Conservation (phyloP, 2,113 vertebrate species). For the Callipepla californica region DNA sequence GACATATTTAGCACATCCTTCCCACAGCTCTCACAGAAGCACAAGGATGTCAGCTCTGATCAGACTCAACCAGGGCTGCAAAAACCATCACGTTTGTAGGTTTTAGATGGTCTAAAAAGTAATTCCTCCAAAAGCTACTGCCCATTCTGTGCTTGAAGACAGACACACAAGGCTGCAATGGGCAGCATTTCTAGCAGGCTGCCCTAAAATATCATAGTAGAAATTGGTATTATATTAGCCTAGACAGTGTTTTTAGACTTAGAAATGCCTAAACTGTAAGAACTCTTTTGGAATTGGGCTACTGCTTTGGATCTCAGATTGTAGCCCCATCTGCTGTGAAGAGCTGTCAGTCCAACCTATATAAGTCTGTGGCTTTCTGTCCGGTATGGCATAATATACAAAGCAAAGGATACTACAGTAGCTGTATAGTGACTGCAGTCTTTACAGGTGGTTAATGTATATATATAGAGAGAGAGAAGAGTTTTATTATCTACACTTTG, state of each 20-base stretch:
- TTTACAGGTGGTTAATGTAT: background rate
- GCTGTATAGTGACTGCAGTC: background rate
- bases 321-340: background rate
- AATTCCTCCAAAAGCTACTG: background rate
- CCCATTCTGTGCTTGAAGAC: background rate
- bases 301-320: background rate
- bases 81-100: background rate
- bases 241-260: background rate
- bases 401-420: background rate
- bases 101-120: background rate
- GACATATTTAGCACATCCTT: conserved; percentile 26
- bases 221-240: background rate
- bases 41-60: background rate
- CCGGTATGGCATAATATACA: background rate
- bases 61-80: conserved; percentile 9
- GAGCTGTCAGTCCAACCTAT: background rate
- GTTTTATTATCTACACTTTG: background rate
- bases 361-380: background rate
- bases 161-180: background rate
- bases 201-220: background rate
- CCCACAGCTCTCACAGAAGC: conserved; percentile 37
- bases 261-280: background rate
- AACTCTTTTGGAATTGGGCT: background rate
- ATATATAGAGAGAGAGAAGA: background rate
- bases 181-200: background rate